These are phyloP conservation scores for Ginglymostoma cirratum DNA, from an alignment of 2,113 vertebrate species.

Conservation along the genomic window DNA sequence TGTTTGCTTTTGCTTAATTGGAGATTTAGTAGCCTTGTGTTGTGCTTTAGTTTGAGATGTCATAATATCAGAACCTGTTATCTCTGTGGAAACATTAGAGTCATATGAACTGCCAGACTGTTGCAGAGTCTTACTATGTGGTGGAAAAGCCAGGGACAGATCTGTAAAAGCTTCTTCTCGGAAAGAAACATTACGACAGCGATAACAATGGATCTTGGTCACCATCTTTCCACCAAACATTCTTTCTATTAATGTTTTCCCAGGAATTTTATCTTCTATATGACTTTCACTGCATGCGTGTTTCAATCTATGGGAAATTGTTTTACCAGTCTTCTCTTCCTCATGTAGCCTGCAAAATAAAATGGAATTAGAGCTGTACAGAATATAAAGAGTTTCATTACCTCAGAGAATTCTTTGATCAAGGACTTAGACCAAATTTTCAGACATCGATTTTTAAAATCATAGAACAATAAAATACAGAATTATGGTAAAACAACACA, in stretches of 20 bases:
- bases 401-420: background rate
- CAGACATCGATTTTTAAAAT: background rate
- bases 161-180: conserved; percentile 71
- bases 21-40: conserved; percentile 40
- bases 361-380: background rate
- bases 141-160: conserved; percentile 68
- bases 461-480: background rate
- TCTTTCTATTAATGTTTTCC: conserved; percentile 62
- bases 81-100: conserved; percentile 42
- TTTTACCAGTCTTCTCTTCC: conserved; percentile 65
- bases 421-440: background rate
- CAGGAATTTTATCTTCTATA: conserved; percentile 43
- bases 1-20: conserved; percentile 44
- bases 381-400: background rate
- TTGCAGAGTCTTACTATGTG: conserved; percentile 35
- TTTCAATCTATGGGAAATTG: conserved; percentile 63
- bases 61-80: conserved; percentile 40
- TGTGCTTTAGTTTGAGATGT: conserved; percentile 36
- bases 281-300: conserved; percentile 51
- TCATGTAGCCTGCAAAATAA: conserved; percentile 60
- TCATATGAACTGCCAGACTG: conserved; percentile 25
- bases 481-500: background rate
- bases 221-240: conserved; percentile 75
- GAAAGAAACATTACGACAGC: conserved; percentile 65
- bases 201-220: conserved; percentile 66